A percentile compares a stretch with the other conserved stretches of the same genome.
Conservation (phyloP, 2,113 vertebrate species). For the Patagioenas fasciata region DNA sequence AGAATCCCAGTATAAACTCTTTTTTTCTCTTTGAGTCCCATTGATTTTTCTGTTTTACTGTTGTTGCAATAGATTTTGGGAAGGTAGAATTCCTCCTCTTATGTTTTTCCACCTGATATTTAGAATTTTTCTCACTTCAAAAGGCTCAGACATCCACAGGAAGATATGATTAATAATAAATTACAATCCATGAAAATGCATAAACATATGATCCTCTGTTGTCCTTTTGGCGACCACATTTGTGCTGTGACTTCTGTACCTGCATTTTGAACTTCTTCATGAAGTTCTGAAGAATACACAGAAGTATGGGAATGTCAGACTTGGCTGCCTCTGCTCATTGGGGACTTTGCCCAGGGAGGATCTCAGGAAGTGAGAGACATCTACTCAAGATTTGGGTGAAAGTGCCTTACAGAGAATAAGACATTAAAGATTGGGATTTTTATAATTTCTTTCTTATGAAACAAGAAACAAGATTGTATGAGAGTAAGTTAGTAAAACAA, state of each 20-base stretch:
- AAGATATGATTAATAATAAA: background rate
- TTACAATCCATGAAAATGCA: background rate
- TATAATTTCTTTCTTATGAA: background rate
- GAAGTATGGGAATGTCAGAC: background rate
- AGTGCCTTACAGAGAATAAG: background rate
- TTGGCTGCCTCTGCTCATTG: background rate
- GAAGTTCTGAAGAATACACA: background rate
- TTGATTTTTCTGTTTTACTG: background rate
- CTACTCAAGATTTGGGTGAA: background rate
- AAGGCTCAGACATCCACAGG: background rate
- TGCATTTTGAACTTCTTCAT: background rate
- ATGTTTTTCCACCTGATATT: background rate
- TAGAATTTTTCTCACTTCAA: background rate
- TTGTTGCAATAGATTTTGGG: background rate
- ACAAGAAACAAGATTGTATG: background rate
- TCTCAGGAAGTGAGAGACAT: background rate
- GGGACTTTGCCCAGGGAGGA: background rate
- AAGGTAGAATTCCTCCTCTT: background rate
- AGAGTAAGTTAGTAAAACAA: background rate
- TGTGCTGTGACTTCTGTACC: background rate
- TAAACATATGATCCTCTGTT: background rate
- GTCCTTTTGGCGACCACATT: background rate
- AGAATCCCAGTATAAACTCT: background rate
- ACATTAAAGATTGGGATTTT: background rate
- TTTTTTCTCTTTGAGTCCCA: background rate